These are phyloP conservation scores for Distichodus sexfasciatus DNA, from an alignment of 2,797 vertebrate genomes.

Conservation along the genomic window DNA sequence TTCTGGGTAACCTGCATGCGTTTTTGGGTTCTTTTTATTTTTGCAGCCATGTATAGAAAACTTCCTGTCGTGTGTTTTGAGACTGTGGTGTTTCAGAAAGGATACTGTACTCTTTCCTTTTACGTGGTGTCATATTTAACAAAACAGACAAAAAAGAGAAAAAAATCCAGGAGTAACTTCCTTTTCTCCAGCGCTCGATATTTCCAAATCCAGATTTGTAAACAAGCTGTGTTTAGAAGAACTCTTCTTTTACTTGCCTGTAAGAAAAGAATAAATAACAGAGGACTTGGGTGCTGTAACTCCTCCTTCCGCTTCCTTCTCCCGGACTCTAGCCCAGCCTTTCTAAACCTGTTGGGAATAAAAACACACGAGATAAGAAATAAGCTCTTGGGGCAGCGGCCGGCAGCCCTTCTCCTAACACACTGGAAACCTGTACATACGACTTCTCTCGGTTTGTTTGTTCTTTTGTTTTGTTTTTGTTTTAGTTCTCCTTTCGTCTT, in stretches of 20 bases:
- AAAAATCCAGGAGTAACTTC: constrained; percentile 56
- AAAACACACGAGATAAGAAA: constrained; percentile 65
- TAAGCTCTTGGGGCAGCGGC: constrained; percentile 68
- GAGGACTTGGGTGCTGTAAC: constrained; percentile 60
- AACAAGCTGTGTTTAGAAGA: constrained; percentile 65
- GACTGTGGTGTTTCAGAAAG: constrained; percentile 75
- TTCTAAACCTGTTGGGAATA: constrained; percentile 61
- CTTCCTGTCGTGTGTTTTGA: constrained; percentile 75
- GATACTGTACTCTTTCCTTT: constrained; percentile 65
- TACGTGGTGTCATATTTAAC: constrained; percentile 63
- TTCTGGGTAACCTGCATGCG: constrained; percentile 59
- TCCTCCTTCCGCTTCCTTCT: constrained; percentile 51
- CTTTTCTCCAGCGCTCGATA: constrained; percentile 58
- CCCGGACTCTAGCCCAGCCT: constrained; percentile 65
- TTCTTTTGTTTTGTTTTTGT: constrained; percentile 22
- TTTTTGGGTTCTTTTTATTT: constrained; percentile 3
- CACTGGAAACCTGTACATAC: constrained; percentile 84
- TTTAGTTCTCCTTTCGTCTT: constrained; percentile 49
- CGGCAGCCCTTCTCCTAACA: constrained; percentile 69
- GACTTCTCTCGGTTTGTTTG: constrained; percentile 67
- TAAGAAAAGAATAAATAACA: constrained; percentile 42
- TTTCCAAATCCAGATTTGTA: constrained; percentile 71
- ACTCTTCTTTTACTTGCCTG: constrained; percentile 67
- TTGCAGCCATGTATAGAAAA: constrained; percentile 74
- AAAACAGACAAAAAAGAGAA: constrained; percentile 56